phyloP scores from a whole-genome alignment of 2,797 vertebrate genomes.

The Enoplosus armatus region DNA sequence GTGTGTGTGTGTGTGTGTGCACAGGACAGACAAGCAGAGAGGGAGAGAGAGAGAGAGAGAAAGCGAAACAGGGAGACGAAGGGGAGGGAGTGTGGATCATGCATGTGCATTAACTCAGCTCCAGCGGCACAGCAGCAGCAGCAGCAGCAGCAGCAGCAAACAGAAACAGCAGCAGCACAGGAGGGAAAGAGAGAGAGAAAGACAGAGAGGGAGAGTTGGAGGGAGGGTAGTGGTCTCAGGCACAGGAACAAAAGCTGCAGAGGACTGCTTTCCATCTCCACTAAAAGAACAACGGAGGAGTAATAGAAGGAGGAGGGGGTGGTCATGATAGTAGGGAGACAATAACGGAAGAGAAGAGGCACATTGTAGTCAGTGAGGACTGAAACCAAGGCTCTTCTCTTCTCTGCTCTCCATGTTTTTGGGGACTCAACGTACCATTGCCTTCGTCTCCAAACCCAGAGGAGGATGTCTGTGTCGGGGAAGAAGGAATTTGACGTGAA shows the following conservation, averaged over 20 bases:
- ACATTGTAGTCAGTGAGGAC: constrained; percentile 71
- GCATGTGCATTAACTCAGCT: constrained; percentile 87
- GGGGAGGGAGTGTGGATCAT: constrained; percentile 83
- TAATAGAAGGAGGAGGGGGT: constrained; percentile 70
- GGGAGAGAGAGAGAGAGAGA: constrained; percentile 65
- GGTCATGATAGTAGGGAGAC: constrained; percentile 75
- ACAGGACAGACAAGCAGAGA: constrained; percentile 56
- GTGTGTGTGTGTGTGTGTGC: constrained; percentile 33
- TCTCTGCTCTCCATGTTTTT: constrained; percentile 81
- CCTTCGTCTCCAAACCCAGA: constrained; percentile 79
- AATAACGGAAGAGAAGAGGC: constrained; percentile 76
- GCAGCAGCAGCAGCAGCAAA: constrained; percentile 70
- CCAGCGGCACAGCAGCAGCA: constrained; percentile 79
- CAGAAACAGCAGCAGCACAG: constrained; percentile 77
- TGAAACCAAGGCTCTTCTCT: constrained; percentile 75
- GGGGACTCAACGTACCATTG: constrained; percentile 74
- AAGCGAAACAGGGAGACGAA: constrained; percentile 72
- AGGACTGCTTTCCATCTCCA: constrained; percentile 84
- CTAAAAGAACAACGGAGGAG: constrained; percentile 81
- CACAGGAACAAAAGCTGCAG: constrained; percentile 88
- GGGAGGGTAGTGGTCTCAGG: constrained; percentile 80
- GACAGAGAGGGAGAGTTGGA: constrained; percentile 79
- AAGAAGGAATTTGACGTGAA: constrained; percentile 99
- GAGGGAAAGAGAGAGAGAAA: constrained; percentile 73
- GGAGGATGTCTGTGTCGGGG: constrained; percentile 94